Evolutionary conservation across 1,140 invertebrate species (phyloP), one percentile per base, ranked within the genome.

Genomic region (Hydropsyche tenuis): DNA sequence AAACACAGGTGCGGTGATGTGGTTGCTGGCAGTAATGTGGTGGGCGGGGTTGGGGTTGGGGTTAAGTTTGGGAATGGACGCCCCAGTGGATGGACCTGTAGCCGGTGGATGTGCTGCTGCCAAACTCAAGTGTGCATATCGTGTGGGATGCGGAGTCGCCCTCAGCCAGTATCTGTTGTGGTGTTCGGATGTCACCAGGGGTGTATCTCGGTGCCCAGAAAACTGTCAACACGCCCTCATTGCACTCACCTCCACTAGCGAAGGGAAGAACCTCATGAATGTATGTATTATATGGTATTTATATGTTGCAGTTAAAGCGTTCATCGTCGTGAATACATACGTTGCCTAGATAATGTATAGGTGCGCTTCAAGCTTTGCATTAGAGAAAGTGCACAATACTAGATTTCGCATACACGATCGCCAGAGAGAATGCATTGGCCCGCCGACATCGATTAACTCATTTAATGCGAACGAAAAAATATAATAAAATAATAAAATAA

Each of bases 141-240:
- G 92, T 70, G 86, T 83, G 16, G 92, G 92, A 70, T 94, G 93
- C 80, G 91, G 91, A 1, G 85, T 84, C 56, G 91, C 92, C 1
- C 85, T 94, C 51, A 88, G 90, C 79, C 90, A 90, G 78, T 94
- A 94, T 82, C 85, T 94, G 81, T 81, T 89, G 22, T 87, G 89
- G 62, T 94, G 93, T 79, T 89, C 88, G 1, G 87, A 87, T 12
- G 87, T 93, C 12, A 86, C 93, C 60, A 83, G 87, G 23, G 87
- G 87, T 23, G 83, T 85, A 14, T 79, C 80, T 22, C 80, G 77
- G 16, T 94, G 93, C 80, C 89, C 92, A 0, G 88, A 91, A 77
- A 82, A 86, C 18, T 94, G 93, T 80, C 88, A 90, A 73, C 87
- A 91, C 80, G 90, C 92, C 0, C 86, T 94, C 7, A 92, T 94